Evolutionary conservation across 2,888 invertebrate genomes (phyloP), one percentile per base, ranked within the genome.

Genomic region (Cerastis rubricosa): DNA sequence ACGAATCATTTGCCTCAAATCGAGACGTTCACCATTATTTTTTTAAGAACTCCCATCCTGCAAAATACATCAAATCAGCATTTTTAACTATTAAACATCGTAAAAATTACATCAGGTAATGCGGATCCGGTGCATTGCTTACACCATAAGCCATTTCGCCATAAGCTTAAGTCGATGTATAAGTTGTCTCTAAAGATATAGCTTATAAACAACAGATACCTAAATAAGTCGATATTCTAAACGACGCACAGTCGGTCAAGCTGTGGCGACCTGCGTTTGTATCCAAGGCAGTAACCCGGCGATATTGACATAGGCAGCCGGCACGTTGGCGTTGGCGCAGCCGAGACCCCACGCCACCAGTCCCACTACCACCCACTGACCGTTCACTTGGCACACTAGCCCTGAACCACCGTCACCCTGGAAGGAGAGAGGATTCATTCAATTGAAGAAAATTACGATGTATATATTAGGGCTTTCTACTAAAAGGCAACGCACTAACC

Each of bases 251-350:
- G n/a, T n/a, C n/a, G n/a, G n/a, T 90, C 81, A 95, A 29, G 94
- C 71, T 35, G 94, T 89, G 17, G 96, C 96, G 3, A 96, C 90
- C 87, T 96, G 96, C 71, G 94, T 94, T 86, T 97, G 97, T 92
- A 98, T 98, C 98, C 98, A 98, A 7, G 97, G 94, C 67, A 97
- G 90, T 84, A 97, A 97, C 43, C 97, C 97, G 11, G 97, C 97
- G 3, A 98, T 97, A 89, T 98, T 98, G 43, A 98, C 98, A 90
- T 98, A 98, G 35, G 98, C 98, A 0, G 98, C 98, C 0, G 98
- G 98, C 11, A 98, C 97, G 77, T 97, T 97, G 0, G 97, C 93
- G 83, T 94, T 96, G 0, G 98, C 98, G 85, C 98, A 98, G 67
- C 97, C 98, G 57, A 98, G 97, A 0, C 98, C 98, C 98, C 98